Percentiles rank a stretch among this genome's conserved stretches.
phyloP scores from a whole-genome alignment of 1,140 invertebrate genomes.

The Bombus superbus region DNA sequence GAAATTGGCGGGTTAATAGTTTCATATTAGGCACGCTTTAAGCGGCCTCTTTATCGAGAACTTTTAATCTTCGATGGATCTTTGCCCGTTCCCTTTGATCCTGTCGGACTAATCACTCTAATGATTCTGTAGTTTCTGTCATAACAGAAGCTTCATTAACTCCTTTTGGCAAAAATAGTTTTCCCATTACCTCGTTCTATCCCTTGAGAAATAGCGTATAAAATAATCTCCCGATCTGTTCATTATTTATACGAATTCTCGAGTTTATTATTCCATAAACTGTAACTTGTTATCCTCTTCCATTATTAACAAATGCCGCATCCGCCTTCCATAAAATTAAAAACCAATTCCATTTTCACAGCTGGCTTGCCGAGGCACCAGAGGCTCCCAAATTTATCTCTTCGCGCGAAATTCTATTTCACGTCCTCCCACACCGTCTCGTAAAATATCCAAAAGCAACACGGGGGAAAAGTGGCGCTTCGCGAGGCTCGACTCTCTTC shows the following conservation, averaged over 20 bases:
- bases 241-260: not conserved
- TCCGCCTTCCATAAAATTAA: not conserved
- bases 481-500: not conserved
- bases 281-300: not conserved
- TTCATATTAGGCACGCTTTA: slow-evolving; percentile 39
- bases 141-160: not conserved
- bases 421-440: not conserved
- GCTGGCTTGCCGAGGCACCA: not conserved
- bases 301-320: not conserved
- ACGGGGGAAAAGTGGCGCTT: not conserved
- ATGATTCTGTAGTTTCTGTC: not conserved
- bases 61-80: slow-evolving; percentile 25
- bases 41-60: slow-evolving; percentile 9
- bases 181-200: not conserved
- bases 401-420: not conserved
- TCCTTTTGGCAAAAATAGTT: not conserved
- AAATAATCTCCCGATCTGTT: not conserved
- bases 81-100: not conserved
- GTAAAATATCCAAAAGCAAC: not conserved
- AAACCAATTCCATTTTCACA: slow-evolving; percentile 2
- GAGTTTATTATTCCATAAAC: not conserved
- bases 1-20: slow-evolving; percentile 37
- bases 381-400: not conserved
- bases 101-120: not conserved
- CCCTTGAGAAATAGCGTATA: not conserved